These are phyloP conservation scores for Catamblyrhynchus diadema DNA, from an alignment of 2,797 vertebrate species.

Conservation along the genomic window DNA sequence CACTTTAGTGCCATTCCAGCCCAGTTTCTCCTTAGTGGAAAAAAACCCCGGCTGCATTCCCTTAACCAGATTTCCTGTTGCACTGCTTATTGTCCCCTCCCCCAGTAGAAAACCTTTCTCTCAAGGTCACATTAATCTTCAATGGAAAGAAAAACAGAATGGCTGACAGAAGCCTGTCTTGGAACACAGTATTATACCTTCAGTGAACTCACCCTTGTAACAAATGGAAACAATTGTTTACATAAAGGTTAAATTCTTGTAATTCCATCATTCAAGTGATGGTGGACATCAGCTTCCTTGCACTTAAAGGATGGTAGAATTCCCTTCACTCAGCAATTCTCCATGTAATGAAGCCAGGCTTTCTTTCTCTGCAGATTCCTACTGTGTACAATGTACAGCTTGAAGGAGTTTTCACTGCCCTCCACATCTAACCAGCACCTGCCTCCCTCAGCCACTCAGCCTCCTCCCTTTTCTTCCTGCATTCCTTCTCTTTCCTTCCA, in stretches of 20 bases:
- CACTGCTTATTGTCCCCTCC: not conserved
- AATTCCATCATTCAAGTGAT: not conserved
- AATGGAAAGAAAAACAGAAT: not conserved
- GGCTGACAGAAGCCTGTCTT: not conserved
- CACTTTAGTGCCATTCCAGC: not conserved
- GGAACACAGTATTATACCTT: not conserved
- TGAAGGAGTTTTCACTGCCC: not conserved
- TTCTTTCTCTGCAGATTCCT: not conserved
- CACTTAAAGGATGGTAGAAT: not conserved
- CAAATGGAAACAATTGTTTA: not conserved
- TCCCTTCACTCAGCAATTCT: not conserved
- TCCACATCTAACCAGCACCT: not conserved
- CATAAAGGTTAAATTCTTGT: not conserved
- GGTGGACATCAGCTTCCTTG: not conserved
- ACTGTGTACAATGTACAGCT: not conserved
- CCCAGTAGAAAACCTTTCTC: not conserved
- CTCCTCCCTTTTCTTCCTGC: not conserved
- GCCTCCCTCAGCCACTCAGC: not conserved
- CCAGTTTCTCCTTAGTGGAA: not conserved
- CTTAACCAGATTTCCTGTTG: not conserved
- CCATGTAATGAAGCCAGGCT: not conserved
- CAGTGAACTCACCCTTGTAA: not conserved
- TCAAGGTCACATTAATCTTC: not conserved
- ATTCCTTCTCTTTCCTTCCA: not conserved
- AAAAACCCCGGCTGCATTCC: rapidly evolving